phyloP scores from a whole-genome alignment of 2,113 vertebrate genomes.

The Nettapus auritus region DNA sequence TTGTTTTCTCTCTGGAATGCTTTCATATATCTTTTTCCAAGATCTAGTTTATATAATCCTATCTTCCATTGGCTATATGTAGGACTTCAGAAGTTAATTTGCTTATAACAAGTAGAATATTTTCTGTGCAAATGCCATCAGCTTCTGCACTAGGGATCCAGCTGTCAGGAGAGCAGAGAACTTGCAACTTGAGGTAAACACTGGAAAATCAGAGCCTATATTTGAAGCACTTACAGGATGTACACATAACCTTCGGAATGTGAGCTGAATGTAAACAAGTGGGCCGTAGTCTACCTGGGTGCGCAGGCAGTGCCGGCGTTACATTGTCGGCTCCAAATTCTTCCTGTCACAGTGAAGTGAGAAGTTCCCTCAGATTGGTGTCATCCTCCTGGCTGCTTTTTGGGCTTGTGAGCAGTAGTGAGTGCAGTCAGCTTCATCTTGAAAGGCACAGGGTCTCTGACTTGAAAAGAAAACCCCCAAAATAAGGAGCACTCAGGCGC shows the following conservation, averaged over 20 bases:
- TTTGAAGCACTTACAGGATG: neutral
- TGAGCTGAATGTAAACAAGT: neutral
- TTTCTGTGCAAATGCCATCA: neutral
- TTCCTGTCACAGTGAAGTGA: neutral
- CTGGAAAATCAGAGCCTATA: neutral
- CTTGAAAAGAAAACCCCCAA: neutral
- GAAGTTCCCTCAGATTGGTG: neutral
- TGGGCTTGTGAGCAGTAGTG: neutral
- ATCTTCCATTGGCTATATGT: neutral
- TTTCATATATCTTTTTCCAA: constrained; percentile 3
- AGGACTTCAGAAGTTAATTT: constrained; percentile 3
- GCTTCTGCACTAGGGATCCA: neutral
- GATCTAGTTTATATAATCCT: neutral
- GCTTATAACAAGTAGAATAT: neutral
- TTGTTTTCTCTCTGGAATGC: neutral
- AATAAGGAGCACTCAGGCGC: neutral
- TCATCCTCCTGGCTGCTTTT: neutral
- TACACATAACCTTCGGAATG: neutral
- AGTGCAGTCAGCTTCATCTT: neutral
- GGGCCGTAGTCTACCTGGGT: neutral
- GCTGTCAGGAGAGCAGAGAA: neutral
- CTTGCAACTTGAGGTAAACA: neutral
- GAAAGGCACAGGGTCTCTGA: neutral
- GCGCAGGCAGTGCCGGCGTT: fast-evolving
- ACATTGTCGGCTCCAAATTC: neutral